Base-by-base conservation (phyloP, 2,797 vertebrate species). In the Fringilla coelebs region DNA sequence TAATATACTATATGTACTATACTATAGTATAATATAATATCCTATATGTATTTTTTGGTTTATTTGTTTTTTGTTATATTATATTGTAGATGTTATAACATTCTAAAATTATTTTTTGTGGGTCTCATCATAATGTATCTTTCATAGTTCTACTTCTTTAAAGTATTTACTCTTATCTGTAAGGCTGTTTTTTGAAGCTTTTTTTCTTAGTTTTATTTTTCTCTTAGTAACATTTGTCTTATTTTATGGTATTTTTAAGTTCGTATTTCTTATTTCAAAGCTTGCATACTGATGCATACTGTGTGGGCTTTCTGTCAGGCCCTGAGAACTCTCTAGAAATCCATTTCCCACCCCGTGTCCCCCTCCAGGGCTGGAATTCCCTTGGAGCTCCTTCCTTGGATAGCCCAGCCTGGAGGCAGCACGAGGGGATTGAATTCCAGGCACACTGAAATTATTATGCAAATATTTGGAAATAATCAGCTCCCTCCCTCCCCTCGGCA, bases 401-500 rank as follows among this genome's bases (percentile, higher is more conserved):
- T 17, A 93, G 54, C 25, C 80, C 46, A 11, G 31, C 57, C 86
- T 34, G 8, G 34, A 6, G 46, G 78, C 11, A 51, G 89, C 55
- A 62, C 57, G 26, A 45, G 55, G 43, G 48, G 71, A 38, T 13
- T 38, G 40, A 46, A 89, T 74, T 88, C 79, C 57, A 65, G 74
- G 83, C 76, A 74, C 85, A 34, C 43, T 0, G 21, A 13, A 70
- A 71, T 91, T 63, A 79, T 91, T 43, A 89, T 58, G 85, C 87
- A 93, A 94, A 95, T 92, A 91, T 94, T 92, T 92, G 93, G 72
- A 68, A 92, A 96, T 92, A 57, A 93, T 83, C 78, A 71, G 57
- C 67, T 83, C 74, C 52, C 65, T 55, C 66, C 45, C 51, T 66
- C 80, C 43, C 75, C 83, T 88, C 38, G 26, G 38, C 46, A 61